Base-by-base conservation (phyloP, 2,797 vertebrate genomes). In the Syngnathus acus region DNA sequence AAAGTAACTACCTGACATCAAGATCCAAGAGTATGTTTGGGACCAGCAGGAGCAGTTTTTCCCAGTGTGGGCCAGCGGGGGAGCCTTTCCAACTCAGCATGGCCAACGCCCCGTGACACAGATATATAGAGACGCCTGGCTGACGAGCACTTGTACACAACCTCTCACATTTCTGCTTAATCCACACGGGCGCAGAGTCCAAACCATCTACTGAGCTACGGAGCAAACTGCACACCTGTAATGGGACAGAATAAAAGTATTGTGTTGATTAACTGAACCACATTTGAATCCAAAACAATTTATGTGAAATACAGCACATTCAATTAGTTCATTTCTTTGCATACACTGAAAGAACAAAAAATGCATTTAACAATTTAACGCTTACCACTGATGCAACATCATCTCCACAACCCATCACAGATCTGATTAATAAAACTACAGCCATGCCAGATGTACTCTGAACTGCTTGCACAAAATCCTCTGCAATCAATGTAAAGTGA, bases 361-460 rank as follows among this genome's bases (percentile, higher is more conserved):
- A 32, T 37, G 17, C 6, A 32, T 57, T 26, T 6, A 13, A 55
- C 10, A 8, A 2, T 32, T 6, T 1, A 62, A 23, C 13, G 89
- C 95, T 94, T 76, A 98, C 95, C 91, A 95, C 81, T 37, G 82
- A 82, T 51, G 94, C 90, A 16, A 94, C 78, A 23, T 86, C 71
- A 66, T 94, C 92, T 83, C 69, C 76, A 47, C 90, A 81, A 21
- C 89, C 90, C 84, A 95, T 88, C 85, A 94, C 90, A 11, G 88
- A 89, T 77, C 93, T 90, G 78, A 88, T 85, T 66, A 97, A 83
- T 45, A 98, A 84, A 77, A 95, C 86, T 47, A 94, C 80, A 0
- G 94, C 95, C 91, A 99, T 92, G 45, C 94, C 95, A 0, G 95
- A 92, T 3, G 95, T 94, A 59, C 93, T 95, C 82, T 94, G 95